Percentiles rank a stretch among this genome's conserved stretches.
These are phyloP conservation scores for Sebastes vulpes DNA, from an alignment of 2,797 vertebrate genomes.

Conservation along the genomic window DNA sequence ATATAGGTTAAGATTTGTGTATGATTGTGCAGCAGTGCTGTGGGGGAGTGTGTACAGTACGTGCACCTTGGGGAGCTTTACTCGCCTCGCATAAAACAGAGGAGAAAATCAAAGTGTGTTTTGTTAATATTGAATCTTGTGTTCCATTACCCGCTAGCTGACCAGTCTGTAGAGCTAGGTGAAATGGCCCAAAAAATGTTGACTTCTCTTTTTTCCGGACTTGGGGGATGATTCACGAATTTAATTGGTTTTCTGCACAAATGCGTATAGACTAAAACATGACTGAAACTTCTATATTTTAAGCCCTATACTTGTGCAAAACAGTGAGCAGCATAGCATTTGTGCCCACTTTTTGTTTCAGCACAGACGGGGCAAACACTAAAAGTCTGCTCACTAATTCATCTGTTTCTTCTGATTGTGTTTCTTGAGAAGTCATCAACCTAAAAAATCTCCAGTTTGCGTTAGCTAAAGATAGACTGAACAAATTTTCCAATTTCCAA, in stretches of 20 bases:
- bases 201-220: neutral
- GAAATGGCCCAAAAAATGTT: neutral
- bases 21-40: conserved; percentile 46
- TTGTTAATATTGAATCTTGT: conserved; percentile 6
- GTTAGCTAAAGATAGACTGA: neutral
- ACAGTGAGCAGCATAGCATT: neutral
- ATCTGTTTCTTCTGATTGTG: neutral
- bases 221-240: neutral
- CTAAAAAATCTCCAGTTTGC: neutral
- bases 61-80: conserved; percentile 37
- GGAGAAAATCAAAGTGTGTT: conserved; percentile 22
- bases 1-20: conserved; percentile 62
- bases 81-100: conserved; percentile 9
- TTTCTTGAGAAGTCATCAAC: neutral
- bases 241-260: neutral
- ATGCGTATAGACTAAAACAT: neutral
- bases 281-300: neutral
- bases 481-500: neutral
- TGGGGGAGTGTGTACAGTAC: conserved; percentile 2
- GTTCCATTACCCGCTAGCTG: neutral
- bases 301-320: neutral
- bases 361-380: neutral
- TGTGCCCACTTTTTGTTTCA: neutral
- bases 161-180: neutral
- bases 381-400: neutral